Evolutionary conservation across 53 echinoderm and acorn worm genomes (phyloP), one percentile per base, ranked within the genome.

Genomic region (Glandiceps talaboti): DNA sequence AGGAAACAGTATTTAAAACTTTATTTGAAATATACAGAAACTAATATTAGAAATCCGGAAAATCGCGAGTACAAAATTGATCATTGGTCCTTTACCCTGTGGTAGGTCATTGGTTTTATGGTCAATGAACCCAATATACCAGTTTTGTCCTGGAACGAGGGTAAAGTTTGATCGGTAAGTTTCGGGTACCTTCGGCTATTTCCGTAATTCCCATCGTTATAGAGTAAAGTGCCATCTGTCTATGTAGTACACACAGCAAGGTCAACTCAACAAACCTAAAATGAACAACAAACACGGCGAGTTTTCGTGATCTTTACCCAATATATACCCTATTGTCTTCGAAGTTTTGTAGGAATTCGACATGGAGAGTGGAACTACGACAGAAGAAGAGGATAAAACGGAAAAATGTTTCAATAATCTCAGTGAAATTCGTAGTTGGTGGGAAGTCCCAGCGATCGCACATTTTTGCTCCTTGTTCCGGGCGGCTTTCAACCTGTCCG

Each of bases 401-500:
- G 64, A 45, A 20, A 45, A 45, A 45, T 45, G 64, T 45, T 45
- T 20, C 6, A 45, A 45, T 45, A 20, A 45, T 45, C 6, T 45
- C 6, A 45, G 6, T 12, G 89, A 91, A 31, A 97, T 97, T 75
- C 86, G 89, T 20, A 89, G 88, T 76, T 93, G 97, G 91, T 97
- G 97, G 93, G 92, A 97, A 79, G 97, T 97, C 27, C 97, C 97
- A 10, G 91, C 97, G 14, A 87, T 97, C 31, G 93, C 97, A 33
- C 97, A 97, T 84, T 97, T 96, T 82, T 97, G 97, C 75, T 97
- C 97, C 26, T 86, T 97, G 28, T 97, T 97, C 75, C 83, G 97
- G 32, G 75, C 89, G 31, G 92, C 93, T 26, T 97, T 93, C 77
- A 76, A 78, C 76, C 85, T 97, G 74, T 92, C 97, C 76, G 97